Percentiles rank a stretch among this genome's conserved stretches.
Conservation (phyloP, 2,797 vertebrate genomes). For the Girardinus metallicus region DNA sequence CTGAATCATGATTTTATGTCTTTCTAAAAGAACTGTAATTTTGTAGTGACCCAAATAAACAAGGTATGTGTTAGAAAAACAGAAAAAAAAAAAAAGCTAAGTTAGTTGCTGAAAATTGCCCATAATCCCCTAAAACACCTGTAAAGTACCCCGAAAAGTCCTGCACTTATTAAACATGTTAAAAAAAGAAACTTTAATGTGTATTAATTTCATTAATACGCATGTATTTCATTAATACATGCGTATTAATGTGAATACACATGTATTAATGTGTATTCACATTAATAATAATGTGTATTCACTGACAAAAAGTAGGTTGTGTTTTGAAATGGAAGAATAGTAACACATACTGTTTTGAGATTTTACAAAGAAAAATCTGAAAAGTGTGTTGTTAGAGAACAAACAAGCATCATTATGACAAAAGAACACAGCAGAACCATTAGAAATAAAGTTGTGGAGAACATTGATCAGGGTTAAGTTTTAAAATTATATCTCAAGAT, state of each 20-base stretch:
- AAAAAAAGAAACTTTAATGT: not conserved
- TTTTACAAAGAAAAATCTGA: not conserved
- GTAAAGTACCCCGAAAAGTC: not conserved
- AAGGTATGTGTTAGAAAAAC: not conserved
- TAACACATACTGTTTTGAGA: not conserved
- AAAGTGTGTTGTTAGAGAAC: not conserved
- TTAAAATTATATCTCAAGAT: not conserved
- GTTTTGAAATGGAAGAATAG: not conserved
- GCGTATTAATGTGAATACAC: no score
- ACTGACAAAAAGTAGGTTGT: not conserved
- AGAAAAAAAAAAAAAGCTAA: not conserved
- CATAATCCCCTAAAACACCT: not conserved
- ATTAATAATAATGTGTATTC: no score
- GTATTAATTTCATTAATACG: not conserved
- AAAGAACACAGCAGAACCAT: not conserved
- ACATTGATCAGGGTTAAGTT: not conserved
- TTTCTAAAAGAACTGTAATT: not conserved
- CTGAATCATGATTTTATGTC: not conserved
- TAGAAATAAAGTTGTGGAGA: not conserved
- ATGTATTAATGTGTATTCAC: no score
- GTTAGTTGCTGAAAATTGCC: no score
- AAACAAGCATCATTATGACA: not conserved
- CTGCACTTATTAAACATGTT: not conserved
- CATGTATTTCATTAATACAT: no score
- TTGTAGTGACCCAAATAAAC: not conserved